Conservation (phyloP, 2,113 vertebrate genomes). For the Triplophysa rosa region DNA sequence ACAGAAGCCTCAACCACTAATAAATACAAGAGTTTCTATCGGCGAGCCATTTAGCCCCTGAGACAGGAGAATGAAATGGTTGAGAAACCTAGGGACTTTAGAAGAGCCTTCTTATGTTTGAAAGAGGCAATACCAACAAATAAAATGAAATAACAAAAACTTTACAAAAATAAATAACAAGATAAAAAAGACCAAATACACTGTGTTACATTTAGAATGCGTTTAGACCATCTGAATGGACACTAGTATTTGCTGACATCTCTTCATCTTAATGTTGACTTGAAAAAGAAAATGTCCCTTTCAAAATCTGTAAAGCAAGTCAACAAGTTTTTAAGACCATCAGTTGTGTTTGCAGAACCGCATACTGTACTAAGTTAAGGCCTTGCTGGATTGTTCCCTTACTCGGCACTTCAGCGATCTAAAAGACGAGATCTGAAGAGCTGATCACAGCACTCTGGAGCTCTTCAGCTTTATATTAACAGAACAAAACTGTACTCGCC, state of each 20-base stretch:
- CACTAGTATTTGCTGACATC: no score
- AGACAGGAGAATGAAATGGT: not conserved
- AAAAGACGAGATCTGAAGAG: slow-evolving; percentile 54
- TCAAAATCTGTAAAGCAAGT: not conserved
- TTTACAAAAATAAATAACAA: no score
- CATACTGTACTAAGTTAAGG: slow-evolving; percentile 21
- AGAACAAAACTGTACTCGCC: slow-evolving; percentile 58
- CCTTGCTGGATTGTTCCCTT: slow-evolving; percentile 34
- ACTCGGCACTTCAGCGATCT: slow-evolving; percentile 45
- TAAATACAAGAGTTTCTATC: slow-evolving; percentile 66
- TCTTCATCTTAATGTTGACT: no score
- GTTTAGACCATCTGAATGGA: no score
- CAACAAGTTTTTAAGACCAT: not conserved
- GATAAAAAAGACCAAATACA: no score
- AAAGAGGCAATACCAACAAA: no score
- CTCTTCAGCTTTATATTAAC: slow-evolving; percentile 65
- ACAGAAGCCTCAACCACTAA: slow-evolving; percentile 73
- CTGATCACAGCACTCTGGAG: slow-evolving; percentile 70
- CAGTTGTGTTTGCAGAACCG: not conserved
- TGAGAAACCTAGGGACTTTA: not conserved
- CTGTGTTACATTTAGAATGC: no score
- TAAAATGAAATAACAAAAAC: no score
- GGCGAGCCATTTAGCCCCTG: not conserved
- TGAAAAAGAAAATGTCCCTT: no score
- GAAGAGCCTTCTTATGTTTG: no score